These are phyloP conservation scores for Carpatolechia fugitivella DNA, from an alignment of 2,888 invertebrate genomes.

Conservation along the genomic window DNA sequence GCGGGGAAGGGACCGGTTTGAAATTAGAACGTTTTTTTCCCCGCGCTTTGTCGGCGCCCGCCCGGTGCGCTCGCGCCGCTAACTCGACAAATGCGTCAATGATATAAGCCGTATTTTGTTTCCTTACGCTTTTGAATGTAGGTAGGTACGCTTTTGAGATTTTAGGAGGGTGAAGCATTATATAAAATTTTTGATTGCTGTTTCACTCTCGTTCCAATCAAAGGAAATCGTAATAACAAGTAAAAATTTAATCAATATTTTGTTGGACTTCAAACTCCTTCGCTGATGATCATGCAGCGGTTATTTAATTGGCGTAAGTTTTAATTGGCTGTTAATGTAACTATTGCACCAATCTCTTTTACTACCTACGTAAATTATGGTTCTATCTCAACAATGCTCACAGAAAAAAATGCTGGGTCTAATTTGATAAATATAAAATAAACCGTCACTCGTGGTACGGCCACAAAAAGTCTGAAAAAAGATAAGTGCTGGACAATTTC, in stretches of 20 bases:
- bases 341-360: not conserved
- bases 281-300: constrained; percentile 23
- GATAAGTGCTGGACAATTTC: constrained; percentile 9
- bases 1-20: constrained; percentile 74
- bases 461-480: constrained; percentile 4
- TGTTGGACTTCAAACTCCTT: not conserved
- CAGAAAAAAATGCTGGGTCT: too few relatives aligned
- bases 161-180: constrained; percentile 22
- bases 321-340: constrained; percentile 1
- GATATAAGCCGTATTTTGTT: constrained; percentile 76
- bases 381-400: too few relatives aligned
- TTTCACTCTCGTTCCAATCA: not conserved
- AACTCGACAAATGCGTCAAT: constrained; percentile 77
- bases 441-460: too few relatives aligned
- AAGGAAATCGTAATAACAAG: not conserved
- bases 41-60: constrained; percentile 71
- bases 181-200: constrained; percentile 2
- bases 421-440: too few relatives aligned
- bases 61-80: constrained; percentile 75
- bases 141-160: constrained; percentile 55
- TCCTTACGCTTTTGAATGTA: constrained; percentile 58
- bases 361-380: too few relatives aligned
- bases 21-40: constrained; percentile 77
- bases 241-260: too few relatives aligned
- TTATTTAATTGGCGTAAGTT: not conserved